A percentile compares a stretch with the other conserved stretches of the same genome.
phyloP scores from a whole-genome alignment of 2,113 vertebrate genomes.

The Drymodes brunneopygia region DNA sequence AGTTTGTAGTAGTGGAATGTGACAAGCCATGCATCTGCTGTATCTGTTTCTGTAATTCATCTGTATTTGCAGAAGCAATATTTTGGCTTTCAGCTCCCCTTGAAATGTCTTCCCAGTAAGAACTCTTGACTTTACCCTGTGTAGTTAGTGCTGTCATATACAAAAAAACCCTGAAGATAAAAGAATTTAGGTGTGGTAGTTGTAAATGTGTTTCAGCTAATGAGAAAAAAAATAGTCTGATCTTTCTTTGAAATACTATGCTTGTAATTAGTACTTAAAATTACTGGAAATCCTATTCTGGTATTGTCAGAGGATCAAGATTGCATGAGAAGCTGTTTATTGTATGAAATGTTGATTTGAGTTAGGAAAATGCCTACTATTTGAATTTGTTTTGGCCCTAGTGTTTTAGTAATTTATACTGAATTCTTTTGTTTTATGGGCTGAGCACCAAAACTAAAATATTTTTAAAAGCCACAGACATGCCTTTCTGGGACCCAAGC shows the following conservation, averaged over 20 bases:
- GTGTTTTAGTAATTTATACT: background rate
- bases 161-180: background rate
- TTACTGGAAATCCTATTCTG: background rate
- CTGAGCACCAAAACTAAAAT: background rate
- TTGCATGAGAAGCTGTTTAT: background rate
- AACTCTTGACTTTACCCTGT: background rate
- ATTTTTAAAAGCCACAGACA: background rate
- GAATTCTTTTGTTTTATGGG: background rate
- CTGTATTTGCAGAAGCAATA: background rate
- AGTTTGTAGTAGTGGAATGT: background rate
- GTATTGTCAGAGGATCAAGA: background rate
- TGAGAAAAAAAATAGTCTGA: background rate
- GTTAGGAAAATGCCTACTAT: background rate
- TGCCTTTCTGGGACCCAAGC: background rate
- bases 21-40: background rate
- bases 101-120: background rate
- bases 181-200: background rate
- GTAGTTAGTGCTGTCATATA: background rate
- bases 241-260: background rate
- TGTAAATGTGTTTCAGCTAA: background rate
- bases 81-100: background rate
- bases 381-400: background rate
- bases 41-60: background rate
- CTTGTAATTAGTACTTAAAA: background rate
- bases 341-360: background rate